phyloP scores from a whole-genome alignment of 2,888 invertebrate genomes.

The Oxystoma pomonae region DNA sequence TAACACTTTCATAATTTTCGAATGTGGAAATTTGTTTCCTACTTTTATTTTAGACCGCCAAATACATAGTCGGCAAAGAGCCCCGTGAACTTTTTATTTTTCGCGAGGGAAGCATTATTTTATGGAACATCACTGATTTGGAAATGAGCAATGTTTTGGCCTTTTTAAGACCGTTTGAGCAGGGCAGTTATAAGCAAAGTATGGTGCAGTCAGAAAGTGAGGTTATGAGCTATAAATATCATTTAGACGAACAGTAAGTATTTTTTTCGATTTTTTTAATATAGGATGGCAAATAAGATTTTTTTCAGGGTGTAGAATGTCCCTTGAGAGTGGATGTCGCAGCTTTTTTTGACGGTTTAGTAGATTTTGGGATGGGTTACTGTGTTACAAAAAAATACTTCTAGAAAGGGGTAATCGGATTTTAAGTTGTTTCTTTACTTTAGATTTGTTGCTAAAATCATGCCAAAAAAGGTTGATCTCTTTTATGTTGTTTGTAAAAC shows the following conservation, averaged over 20 bases:
- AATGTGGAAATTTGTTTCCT: too few relatives aligned
- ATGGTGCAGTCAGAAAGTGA: slow-evolving; percentile 77
- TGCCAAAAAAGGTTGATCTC: too few relatives aligned
- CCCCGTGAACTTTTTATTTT: slow-evolving; percentile 87
- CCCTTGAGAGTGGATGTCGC: too few relatives aligned
- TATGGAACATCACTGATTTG: slow-evolving; percentile 84
- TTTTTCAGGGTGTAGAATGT: too few relatives aligned
- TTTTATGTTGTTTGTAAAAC: too few relatives aligned
- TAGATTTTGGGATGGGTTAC: too few relatives aligned
- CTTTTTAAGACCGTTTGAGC: slow-evolving; percentile 65
- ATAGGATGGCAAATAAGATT: neutral
- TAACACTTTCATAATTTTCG: too few relatives aligned
- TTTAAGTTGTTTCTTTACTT: too few relatives aligned
- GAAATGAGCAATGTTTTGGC: slow-evolving; percentile 74
- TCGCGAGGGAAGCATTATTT: slow-evolving; percentile 83
- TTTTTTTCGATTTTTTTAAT: neutral
- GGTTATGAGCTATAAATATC: slow-evolving; percentile 75
- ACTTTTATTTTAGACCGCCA: slow-evolving; percentile 53
- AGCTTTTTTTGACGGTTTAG: too few relatives aligned
- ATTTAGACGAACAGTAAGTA: slow-evolving; percentile 48
- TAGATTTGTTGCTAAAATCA: too few relatives aligned
- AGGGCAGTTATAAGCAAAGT: slow-evolving; percentile 64
- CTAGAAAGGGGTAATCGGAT: too few relatives aligned
- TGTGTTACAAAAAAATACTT: too few relatives aligned
- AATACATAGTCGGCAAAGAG: slow-evolving; percentile 72